These are phyloP conservation scores for Periophthalmodon schlosseri DNA, from an alignment of 2,113 vertebrate species.

Conservation along the genomic window DNA sequence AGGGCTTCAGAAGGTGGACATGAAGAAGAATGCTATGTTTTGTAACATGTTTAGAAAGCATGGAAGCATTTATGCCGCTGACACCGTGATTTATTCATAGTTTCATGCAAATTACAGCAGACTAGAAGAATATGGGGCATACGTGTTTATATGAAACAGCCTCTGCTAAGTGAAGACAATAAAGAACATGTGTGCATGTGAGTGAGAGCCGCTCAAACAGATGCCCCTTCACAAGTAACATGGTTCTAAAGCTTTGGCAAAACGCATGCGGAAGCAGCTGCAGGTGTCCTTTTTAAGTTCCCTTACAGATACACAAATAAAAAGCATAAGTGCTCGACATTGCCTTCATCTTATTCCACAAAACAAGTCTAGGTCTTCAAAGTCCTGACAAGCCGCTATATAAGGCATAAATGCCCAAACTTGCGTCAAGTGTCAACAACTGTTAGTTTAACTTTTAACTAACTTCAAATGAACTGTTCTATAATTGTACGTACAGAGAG, in stretches of 20 bases:
- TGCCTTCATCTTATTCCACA: slow-evolving; percentile 4
- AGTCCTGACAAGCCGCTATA: not conserved
- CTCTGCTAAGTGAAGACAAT: slow-evolving; percentile 35
- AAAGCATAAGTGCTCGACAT: not conserved
- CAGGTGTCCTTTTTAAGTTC: slow-evolving; percentile 33
- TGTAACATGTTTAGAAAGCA: slow-evolving; percentile 10
- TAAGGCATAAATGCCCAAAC: not conserved
- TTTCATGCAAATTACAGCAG: slow-evolving; percentile 22
- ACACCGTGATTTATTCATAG: slow-evolving; percentile 10
- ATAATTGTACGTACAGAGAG: too few relatives aligned
- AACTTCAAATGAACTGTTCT: too few relatives aligned
- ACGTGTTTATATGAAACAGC: slow-evolving; percentile 33
- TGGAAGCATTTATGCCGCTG: slow-evolving; percentile 11
- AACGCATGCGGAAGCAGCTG: slow-evolving; percentile 36
- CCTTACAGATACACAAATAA: slow-evolving; percentile 12
- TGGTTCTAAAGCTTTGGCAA: slow-evolving; percentile 16
- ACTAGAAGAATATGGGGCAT: slow-evolving; percentile 18
- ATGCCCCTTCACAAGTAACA: slow-evolving; percentile 13
- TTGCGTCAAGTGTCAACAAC: not conserved
- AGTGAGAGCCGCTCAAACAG: not conserved
- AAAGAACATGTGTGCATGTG: slow-evolving; percentile 49
- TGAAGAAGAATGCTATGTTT: not conserved
- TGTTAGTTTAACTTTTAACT: too few relatives aligned
- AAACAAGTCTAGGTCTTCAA: not conserved
- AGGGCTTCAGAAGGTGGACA: not conserved